Evolutionary conservation across 2,113 vertebrate genomes (phyloP).

Genomic region (Oncorhynchus mykiss): DNA sequence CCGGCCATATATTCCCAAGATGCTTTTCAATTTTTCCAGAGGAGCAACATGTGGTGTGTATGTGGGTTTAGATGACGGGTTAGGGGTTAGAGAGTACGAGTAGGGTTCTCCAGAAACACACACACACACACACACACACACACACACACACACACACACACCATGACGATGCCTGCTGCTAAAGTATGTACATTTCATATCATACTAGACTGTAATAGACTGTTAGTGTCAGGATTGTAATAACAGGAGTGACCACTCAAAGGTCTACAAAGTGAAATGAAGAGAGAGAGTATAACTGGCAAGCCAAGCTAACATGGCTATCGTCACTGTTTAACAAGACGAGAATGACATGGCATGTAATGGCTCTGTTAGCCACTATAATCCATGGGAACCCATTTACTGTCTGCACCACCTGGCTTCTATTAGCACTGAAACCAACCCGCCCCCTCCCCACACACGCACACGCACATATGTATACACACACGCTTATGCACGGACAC

Average conservation of each 20-base stretch:
- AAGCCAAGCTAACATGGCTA: constrained; percentile 59
- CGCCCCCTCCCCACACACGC: constrained; percentile 19
- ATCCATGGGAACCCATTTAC: constrained; percentile 80
- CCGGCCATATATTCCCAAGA: constrained; percentile 76
- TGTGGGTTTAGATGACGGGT: constrained; percentile 65
- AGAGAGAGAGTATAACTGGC: constrained; percentile 49
- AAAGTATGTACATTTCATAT: no score
- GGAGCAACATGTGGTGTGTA: constrained; percentile 65
- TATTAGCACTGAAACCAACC: constrained; percentile 66
- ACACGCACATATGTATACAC: not conserved
- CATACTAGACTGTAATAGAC: not conserved
- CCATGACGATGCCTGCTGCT: no score
- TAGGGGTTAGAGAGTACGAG: constrained; percentile 31
- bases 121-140: no score
- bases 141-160: no score
- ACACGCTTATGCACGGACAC: not conserved
- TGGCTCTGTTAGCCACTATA: constrained; percentile 59
- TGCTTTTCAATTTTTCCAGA: no score
- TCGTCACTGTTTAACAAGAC: constrained; percentile 47
- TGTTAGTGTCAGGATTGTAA: constrained; percentile 8
- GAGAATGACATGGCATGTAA: constrained; percentile 73
- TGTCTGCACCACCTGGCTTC: constrained; percentile 78
- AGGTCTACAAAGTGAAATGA: constrained; percentile 35
- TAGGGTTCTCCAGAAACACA: constrained; percentile 23
- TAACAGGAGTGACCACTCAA: not conserved